These are phyloP conservation scores for Sitophilus oryzae DNA, from an alignment of 1,140 invertebrate species.

Conservation along the genomic window DNA sequence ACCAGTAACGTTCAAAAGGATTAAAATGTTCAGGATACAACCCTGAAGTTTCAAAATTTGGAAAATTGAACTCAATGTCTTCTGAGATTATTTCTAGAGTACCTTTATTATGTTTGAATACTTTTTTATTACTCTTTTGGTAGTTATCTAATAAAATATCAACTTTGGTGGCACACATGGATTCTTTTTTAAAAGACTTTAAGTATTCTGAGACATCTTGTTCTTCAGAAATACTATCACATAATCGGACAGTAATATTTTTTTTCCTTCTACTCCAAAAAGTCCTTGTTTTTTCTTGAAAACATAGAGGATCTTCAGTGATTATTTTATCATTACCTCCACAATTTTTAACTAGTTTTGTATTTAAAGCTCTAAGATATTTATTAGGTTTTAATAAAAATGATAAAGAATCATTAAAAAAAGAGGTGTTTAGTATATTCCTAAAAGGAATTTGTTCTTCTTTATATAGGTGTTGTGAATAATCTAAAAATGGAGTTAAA, in stretches of 20 bases:
- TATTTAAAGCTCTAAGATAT: conserved; percentile 16
- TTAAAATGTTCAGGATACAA: not conserved
- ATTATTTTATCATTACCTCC: conserved; percentile 31
- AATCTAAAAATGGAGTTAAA: conserved; percentile 30
- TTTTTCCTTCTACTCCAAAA: conserved; percentile 2
- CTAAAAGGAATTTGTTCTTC: conserved; percentile 1
- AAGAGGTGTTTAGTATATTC: conserved; percentile 13
- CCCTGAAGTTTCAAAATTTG: not conserved
- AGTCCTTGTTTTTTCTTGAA: conserved; percentile 2
- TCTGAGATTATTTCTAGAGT: not conserved
- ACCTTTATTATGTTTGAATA: conserved; percentile 7
- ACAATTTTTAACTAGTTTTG: conserved; percentile 14
- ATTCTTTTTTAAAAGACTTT: not conserved
- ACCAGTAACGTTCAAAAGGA: conserved; percentile 24
- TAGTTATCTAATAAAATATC: conserved; percentile 17
- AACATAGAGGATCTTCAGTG: conserved; percentile 14
- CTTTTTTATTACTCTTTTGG: conserved; percentile 10
- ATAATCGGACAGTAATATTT: conserved; percentile 15
- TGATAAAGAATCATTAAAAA: conserved; percentile 17
- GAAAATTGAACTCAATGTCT: conserved; percentile 3
- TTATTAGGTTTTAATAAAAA: conserved; percentile 23
- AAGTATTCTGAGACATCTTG: conserved; percentile 10
- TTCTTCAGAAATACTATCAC: not conserved
- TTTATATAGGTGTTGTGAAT: conserved; percentile 19
- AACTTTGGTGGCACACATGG: conserved; percentile 4